Evolutionary conservation across 2,113 vertebrate species (phyloP).

Genomic region (Percina caprodes): DNA sequence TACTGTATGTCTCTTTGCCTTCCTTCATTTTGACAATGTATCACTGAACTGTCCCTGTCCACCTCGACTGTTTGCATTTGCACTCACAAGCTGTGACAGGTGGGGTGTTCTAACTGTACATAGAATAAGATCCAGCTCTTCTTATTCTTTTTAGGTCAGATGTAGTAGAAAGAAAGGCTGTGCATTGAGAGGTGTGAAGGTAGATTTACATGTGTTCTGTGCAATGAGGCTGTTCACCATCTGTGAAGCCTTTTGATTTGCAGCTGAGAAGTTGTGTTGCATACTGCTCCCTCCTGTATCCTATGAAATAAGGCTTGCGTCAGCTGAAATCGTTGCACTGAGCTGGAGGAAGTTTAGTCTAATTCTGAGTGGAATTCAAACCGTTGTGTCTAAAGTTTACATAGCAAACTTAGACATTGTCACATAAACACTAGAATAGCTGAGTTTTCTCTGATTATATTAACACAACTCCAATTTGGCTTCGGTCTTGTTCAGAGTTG

Average conservation of each 20-base stretch:
- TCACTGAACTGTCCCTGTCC: no score
- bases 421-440: conserved; percentile 51
- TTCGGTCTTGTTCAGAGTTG: conserved; percentile 8
- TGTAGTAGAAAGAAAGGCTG: not conserved
- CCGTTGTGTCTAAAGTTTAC: conserved; percentile 43
- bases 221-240: not conserved
- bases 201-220: not conserved
- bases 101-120: not conserved
- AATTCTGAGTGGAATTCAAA: conserved; percentile 32
- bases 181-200: not conserved
- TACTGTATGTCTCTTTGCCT: no score
- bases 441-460: conserved; percentile 38
- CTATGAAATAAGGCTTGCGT: not conserved
- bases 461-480: conserved; percentile 27
- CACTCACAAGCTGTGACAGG: not conserved
- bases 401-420: conserved; percentile 51
- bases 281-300: not conserved
- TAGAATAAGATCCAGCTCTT: not conserved
- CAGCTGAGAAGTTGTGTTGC: not conserved
- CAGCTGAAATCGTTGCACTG: not conserved
- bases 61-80: no score
- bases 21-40: no score
- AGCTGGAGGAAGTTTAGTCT: conserved; percentile 63
- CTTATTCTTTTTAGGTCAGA: not conserved
- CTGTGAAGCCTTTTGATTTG: conserved; percentile 4